Percentiles rank a stretch among this genome's conserved stretches.
phyloP scores from a whole-genome alignment of 1,140 invertebrate species.

The Aphidius ervi region DNA sequence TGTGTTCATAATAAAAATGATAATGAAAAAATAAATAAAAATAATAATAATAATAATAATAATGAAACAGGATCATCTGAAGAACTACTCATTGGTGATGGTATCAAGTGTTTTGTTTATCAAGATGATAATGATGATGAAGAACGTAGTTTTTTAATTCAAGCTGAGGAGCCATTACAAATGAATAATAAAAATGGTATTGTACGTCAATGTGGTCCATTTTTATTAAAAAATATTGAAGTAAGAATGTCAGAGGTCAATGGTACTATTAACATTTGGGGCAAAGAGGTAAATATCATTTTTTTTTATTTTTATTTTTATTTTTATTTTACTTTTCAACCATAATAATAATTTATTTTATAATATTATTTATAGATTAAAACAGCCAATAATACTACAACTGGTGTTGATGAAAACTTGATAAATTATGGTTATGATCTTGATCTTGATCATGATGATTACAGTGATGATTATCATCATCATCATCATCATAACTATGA shows the following conservation, averaged over 20 bases:
- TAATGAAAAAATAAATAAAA: background rate
- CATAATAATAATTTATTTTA: background rate
- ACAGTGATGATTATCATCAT: too few relatives aligned
- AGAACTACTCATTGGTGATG: slow-evolving; percentile 26
- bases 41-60: slow-evolving; percentile 19
- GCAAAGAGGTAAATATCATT: slow-evolving; percentile 40
- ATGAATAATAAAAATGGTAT: slow-evolving; percentile 23
- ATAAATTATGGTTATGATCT: too few relatives aligned
- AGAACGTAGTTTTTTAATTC: slow-evolving; percentile 47
- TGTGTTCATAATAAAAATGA: background rate
- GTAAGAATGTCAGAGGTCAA: slow-evolving; percentile 49
- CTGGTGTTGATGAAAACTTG: too few relatives aligned
- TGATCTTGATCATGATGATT: too few relatives aligned
- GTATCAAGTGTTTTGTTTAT: slow-evolving; percentile 45
- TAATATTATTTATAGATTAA: background rate
- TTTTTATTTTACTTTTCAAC: background rate
- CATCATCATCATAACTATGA: too few relatives aligned
- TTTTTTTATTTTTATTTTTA: background rate
- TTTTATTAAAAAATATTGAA: slow-evolving; percentile 47
- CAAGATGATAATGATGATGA: slow-evolving; percentile 40
- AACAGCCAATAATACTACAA: too few relatives aligned
- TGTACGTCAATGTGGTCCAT: slow-evolving; percentile 45
- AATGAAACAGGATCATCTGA: slow-evolving; percentile 17
- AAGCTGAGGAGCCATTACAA: slow-evolving; percentile 36
- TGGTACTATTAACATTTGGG: slow-evolving; percentile 50